These are phyloP conservation scores for Diplodus sargus DNA, from an alignment of 2,797 vertebrate genomes.

Conservation along the genomic window DNA sequence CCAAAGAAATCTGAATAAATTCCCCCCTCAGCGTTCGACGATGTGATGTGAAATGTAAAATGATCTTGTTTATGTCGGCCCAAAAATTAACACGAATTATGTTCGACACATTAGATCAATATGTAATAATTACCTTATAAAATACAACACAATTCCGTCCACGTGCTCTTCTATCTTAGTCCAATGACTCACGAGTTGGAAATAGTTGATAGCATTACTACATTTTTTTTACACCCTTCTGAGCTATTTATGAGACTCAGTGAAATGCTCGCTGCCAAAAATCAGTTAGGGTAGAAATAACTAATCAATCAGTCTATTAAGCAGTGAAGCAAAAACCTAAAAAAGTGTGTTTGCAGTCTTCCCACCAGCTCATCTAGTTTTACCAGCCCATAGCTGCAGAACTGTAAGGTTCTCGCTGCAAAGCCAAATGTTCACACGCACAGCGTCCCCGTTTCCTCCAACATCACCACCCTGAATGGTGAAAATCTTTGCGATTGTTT, in stretches of 20 bases:
- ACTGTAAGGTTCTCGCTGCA: slow-evolving; percentile 80
- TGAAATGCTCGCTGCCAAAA: slow-evolving; percentile 29
- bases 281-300: slow-evolving; percentile 42
- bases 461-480: slow-evolving; percentile 77
- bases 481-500: slow-evolving; percentile 81
- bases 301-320: slow-evolving; percentile 50
- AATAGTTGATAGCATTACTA: slow-evolving; percentile 39
- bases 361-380: slow-evolving; percentile 85
- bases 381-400: slow-evolving; percentile 80
- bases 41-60: slow-evolving; percentile 72
- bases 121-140: slow-evolving; percentile 70
- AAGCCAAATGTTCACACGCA: slow-evolving; percentile 78
- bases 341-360: slow-evolving; percentile 73
- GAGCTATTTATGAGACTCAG: slow-evolving; percentile 48
- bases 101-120: slow-evolving; percentile 67
- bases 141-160: slow-evolving; percentile 49
- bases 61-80: slow-evolving; percentile 69
- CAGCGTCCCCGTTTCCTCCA: slow-evolving; percentile 75
- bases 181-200: slow-evolving; percentile 59
- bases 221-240: slow-evolving; percentile 37
- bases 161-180: slow-evolving; percentile 36
- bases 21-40: slow-evolving; percentile 61
- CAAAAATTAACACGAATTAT: slow-evolving; percentile 70
- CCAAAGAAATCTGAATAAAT: slow-evolving; percentile 80
- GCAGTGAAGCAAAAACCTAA: slow-evolving; percentile 48